A percentile compares a stretch with the other conserved stretches of the same genome.
Evolutionary conservation across 1,140 invertebrate species (phyloP).

Genomic region (Apolygus lucorum): DNA sequence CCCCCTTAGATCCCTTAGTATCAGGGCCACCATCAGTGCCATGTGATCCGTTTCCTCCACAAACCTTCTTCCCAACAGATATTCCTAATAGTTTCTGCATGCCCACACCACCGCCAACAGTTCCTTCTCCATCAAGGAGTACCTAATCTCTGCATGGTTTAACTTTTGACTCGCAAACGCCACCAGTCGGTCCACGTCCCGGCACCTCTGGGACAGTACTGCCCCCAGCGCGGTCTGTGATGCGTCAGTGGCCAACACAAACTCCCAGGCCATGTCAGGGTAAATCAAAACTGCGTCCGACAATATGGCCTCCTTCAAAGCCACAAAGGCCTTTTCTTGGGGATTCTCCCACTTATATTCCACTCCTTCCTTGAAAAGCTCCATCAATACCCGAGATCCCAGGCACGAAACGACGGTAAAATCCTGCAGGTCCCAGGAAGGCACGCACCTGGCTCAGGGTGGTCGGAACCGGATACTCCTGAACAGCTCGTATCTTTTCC

Average conservation of each 20-base stretch:
- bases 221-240: constrained; percentile 38
- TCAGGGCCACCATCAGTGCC: constrained; percentile 42
- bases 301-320: too few relatives aligned
- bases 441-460: constrained; percentile 35
- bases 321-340: constrained; percentile 34
- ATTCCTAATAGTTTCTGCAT: constrained; percentile 42
- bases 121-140: too few relatives aligned
- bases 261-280: constrained; percentile 36
- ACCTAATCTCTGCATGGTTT: too few relatives aligned
- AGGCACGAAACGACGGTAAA: constrained; percentile 39
- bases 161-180: constrained; percentile 40
- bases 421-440: constrained; percentile 38
- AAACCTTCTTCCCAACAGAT: constrained; percentile 44
- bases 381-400: constrained; percentile 33
- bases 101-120: constrained; percentile 40
- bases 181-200: constrained; percentile 33
- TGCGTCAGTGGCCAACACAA: constrained; percentile 35
- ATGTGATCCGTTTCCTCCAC: constrained; percentile 45
- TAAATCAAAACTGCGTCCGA: too few relatives aligned
- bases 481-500: constrained; percentile 37
- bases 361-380: constrained; percentile 30
- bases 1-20: constrained; percentile 40
- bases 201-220: constrained; percentile 35
- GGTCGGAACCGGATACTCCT: constrained; percentile 35
- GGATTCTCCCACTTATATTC: neutral